Conservation (phyloP, 2,113 vertebrate species). For the Channa maculata region DNA sequence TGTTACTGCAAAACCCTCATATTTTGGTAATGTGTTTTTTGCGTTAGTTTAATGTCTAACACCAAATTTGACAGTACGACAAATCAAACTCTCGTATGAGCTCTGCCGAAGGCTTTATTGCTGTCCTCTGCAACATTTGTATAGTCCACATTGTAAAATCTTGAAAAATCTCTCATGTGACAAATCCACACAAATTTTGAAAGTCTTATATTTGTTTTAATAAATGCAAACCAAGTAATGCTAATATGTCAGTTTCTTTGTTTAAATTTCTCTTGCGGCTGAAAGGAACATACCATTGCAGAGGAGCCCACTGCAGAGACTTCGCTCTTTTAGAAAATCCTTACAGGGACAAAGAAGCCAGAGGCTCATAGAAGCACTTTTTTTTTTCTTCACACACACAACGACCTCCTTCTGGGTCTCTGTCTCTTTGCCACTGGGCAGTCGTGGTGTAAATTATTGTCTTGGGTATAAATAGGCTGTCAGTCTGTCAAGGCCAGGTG, state of each 20-base stretch:
- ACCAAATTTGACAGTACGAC: constrained; percentile 16
- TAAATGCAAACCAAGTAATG: not conserved
- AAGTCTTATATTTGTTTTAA: not conserved
- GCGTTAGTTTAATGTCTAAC: too few relatives aligned
- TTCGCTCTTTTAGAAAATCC: constrained; percentile 34
- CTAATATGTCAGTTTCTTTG: constrained; percentile 14
- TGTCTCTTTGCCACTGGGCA: constrained; percentile 33
- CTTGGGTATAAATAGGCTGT: constrained; percentile 79
- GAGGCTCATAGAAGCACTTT: constrained; percentile 33
- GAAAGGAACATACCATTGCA: not conserved
- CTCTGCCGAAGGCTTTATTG: constrained; percentile 22
- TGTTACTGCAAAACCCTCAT: constrained; percentile 31
- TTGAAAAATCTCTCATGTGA: not conserved
- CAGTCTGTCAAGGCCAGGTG: constrained; percentile 80
- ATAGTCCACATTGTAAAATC: too few relatives aligned
- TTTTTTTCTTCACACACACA: constrained; percentile 17
- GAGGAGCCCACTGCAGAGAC: constrained; percentile 17
- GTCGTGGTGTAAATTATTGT: constrained; percentile 73
- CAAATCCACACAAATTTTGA: not conserved
- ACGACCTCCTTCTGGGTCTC: constrained; percentile 24
- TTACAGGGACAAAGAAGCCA: not conserved
- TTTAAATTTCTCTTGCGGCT: constrained; percentile 20
- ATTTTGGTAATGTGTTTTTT: not conserved
- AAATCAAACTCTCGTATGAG: constrained; percentile 27
- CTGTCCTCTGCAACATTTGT: not conserved